phyloP scores from a whole-genome alignment of 2,888 invertebrate species.

The Apodemia duryi region DNA sequence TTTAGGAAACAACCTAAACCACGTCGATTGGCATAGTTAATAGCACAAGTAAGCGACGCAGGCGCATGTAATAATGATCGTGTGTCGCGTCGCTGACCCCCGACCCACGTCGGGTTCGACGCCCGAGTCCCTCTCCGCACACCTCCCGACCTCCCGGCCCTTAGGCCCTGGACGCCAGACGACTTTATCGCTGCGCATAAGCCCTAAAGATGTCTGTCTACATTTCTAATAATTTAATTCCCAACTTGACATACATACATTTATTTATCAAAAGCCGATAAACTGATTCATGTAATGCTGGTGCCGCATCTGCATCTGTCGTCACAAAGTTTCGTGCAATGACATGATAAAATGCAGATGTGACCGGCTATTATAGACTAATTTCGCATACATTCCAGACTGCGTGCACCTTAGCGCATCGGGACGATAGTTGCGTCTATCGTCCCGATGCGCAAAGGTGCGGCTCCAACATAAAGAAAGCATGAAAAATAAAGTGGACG shows the following conservation, averaged over 20 bases:
- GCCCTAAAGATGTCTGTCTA: constrained; percentile 42
- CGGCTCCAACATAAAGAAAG: too few relatives aligned
- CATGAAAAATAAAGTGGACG: too few relatives aligned
- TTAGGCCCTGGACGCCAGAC: constrained; percentile 47
- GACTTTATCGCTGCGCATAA: constrained; percentile 52
- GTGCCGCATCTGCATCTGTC: too few relatives aligned
- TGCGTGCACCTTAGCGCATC: too few relatives aligned
- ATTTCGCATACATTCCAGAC: too few relatives aligned
- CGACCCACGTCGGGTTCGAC: constrained; percentile 73
- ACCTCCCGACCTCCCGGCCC: constrained; percentile 44
- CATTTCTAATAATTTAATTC: constrained; percentile 37
- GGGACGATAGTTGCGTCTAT: too few relatives aligned
- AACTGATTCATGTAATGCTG: too few relatives aligned
- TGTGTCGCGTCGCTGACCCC: constrained; percentile 72
- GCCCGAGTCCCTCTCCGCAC: constrained; percentile 59
- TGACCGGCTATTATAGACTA: too few relatives aligned
- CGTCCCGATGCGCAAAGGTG: too few relatives aligned
- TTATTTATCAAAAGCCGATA: background rate
- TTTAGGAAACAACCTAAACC: background rate
- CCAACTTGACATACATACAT: background rate
- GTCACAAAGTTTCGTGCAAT: too few relatives aligned
- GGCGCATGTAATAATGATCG: constrained; percentile 65
- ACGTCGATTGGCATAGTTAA: constrained; percentile 12
- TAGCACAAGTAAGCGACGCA: constrained; percentile 33
- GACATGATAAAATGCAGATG: too few relatives aligned